These are phyloP conservation scores for Sinella curviseta DNA, from an alignment of 1,140 invertebrate genomes.

Conservation along the genomic window DNA sequence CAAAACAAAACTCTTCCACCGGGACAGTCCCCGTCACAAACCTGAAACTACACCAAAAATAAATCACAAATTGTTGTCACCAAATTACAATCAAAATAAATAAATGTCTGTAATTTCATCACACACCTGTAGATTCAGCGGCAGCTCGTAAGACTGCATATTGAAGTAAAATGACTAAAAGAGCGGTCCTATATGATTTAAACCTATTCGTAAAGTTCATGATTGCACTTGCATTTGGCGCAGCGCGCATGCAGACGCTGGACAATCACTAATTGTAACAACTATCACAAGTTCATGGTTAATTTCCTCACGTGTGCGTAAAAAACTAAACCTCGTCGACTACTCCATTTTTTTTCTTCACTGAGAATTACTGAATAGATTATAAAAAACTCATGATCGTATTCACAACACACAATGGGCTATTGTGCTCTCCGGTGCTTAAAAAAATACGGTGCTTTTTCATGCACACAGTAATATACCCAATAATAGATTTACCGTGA, in stretches of 20 bases:
- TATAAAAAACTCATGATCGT: no score
- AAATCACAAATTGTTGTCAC: not conserved
- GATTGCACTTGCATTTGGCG: not conserved
- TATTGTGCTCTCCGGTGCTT: no score
- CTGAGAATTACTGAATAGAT: no score
- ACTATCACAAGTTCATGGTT: no score
- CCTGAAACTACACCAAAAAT: not conserved
- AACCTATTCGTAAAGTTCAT: not conserved
- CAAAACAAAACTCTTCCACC: not conserved
- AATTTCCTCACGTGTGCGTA: not conserved
- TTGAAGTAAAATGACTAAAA: not conserved
- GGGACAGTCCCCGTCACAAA: not conserved
- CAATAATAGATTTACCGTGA: no score
- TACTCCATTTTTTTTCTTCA: no score
- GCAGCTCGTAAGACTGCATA: not conserved
- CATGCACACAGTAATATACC: no score
- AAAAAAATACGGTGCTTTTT: no score
- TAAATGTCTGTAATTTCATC: not conserved
- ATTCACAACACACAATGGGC: no score
- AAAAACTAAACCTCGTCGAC: not conserved
- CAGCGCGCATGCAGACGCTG: not conserved
- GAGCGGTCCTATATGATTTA: not conserved
- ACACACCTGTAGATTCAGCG: not conserved
- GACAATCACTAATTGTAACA: no score
- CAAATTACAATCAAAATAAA: not conserved